phyloP scores from a whole-genome alignment of 2,888 invertebrate species.

The Tipula vernalis region DNA sequence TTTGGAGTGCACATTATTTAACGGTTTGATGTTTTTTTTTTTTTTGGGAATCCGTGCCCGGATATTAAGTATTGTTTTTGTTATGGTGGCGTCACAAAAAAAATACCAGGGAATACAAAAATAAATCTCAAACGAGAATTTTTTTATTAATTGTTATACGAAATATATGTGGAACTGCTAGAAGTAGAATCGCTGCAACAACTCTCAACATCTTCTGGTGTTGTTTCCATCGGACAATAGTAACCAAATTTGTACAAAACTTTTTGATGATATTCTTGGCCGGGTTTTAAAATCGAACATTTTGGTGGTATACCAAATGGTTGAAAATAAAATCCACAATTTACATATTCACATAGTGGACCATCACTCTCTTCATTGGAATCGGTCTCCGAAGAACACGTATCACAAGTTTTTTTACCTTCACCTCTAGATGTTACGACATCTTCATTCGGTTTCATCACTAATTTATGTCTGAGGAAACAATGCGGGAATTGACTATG shows the following conservation, averaged over 20 bases:
- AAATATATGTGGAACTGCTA: neutral
- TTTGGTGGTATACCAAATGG: neutral
- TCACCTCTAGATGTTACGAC: neutral
- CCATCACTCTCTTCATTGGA: neutral
- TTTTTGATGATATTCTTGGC: neutral
- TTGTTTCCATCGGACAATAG: neutral
- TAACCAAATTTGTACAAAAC: conserved; percentile 8
- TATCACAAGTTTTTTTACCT: neutral
- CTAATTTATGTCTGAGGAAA: neutral
- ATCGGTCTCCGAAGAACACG: neutral
- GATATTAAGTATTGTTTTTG: neutral
- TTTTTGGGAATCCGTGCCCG: neutral
- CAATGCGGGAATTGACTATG: neutral
- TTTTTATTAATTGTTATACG: neutral
- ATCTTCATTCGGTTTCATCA: neutral
- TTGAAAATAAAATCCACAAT: neutral
- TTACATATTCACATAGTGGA: neutral
- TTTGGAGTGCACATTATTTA: neutral
- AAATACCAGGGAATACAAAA: neutral
- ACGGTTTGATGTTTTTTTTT: neutral
- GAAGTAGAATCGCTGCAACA: neutral
- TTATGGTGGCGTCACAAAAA: neutral
- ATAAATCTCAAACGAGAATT: neutral
- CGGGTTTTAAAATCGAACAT: neutral
- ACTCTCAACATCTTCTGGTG: neutral